phyloP scores from a whole-genome alignment of 2,113 vertebrate genomes.

The Pyrgilauda ruficollis region DNA sequence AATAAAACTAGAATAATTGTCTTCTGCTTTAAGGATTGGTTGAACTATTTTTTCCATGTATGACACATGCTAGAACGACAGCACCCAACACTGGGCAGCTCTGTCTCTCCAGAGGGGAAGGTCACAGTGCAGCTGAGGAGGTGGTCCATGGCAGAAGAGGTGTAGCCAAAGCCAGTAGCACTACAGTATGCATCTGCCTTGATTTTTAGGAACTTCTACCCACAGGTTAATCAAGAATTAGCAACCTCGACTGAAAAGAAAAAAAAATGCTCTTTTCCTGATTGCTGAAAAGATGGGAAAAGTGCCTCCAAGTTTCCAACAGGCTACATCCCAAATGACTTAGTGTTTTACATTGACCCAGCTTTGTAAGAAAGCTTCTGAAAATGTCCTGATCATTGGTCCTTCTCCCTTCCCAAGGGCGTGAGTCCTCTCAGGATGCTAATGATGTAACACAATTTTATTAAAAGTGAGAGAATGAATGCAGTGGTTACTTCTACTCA shows the following conservation, averaged over 20 bases:
- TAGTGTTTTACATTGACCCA: neutral
- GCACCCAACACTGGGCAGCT: neutral
- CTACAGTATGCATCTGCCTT: neutral
- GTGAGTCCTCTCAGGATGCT: neutral
- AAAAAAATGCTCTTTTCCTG: neutral
- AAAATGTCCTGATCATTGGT: neutral
- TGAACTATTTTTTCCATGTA: neutral
- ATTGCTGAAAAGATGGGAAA: neutral
- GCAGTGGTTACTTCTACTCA: neutral
- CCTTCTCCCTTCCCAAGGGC: neutral
- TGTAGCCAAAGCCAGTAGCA: neutral
- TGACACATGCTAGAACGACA: accelerated
- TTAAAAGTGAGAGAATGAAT: neutral
- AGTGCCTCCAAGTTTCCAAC: neutral
- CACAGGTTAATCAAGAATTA: neutral
- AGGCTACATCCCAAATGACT: neutral
- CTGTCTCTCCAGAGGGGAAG: neutral
- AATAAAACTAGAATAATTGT: neutral
- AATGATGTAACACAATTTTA: neutral
- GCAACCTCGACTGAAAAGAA: neutral
- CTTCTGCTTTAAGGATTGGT: neutral
- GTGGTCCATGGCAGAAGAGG: neutral
- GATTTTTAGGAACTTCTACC: neutral
- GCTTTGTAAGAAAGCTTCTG: neutral
- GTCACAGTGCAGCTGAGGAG: neutral